Percentiles rank a stretch among this genome's conserved stretches.
These are phyloP conservation scores for Psettodes erumei DNA, from an alignment of 2,113 vertebrate genomes.

Conservation along the genomic window DNA sequence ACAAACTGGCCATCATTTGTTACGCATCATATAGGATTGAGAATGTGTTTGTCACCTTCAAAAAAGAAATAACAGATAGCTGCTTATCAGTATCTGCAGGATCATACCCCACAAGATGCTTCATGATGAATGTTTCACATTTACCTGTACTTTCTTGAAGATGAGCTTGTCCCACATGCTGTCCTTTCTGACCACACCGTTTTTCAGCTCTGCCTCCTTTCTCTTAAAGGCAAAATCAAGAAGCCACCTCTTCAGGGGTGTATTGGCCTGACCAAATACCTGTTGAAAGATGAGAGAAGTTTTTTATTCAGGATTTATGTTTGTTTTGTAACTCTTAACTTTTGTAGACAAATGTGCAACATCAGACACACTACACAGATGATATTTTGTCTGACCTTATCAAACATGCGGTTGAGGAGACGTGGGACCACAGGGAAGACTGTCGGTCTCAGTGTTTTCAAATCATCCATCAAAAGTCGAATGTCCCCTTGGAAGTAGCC, in stretches of 20 bases:
- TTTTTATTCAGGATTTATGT: too few relatives aligned
- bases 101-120: neutral
- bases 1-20: neutral
- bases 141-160: slow-evolving; percentile 97
- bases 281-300: slow-evolving; percentile 55
- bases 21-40: neutral
- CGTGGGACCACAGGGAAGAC: slow-evolving; percentile 96
- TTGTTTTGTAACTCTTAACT: too few relatives aligned
- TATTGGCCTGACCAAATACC: slow-evolving; percentile 95
- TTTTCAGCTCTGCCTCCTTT: slow-evolving; percentile 93
- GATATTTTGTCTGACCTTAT: slow-evolving; percentile 85
- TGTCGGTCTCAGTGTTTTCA: slow-evolving; percentile 92
- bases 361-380: neutral
- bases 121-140: neutral
- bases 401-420: slow-evolving; percentile 97
- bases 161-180: slow-evolving; percentile 97
- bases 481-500: slow-evolving; percentile 99
- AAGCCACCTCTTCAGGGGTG: slow-evolving; percentile 91
- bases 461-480: slow-evolving; percentile 96
- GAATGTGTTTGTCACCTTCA: neutral
- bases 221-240: slow-evolving; percentile 94
- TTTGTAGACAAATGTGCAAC: neutral
- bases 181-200: slow-evolving; percentile 91
- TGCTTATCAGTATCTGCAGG: neutral
- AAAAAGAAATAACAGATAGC: neutral